Evolutionary conservation across 2,113 vertebrate genomes (phyloP).

Genomic region (Ploceus nigricollis): DNA sequence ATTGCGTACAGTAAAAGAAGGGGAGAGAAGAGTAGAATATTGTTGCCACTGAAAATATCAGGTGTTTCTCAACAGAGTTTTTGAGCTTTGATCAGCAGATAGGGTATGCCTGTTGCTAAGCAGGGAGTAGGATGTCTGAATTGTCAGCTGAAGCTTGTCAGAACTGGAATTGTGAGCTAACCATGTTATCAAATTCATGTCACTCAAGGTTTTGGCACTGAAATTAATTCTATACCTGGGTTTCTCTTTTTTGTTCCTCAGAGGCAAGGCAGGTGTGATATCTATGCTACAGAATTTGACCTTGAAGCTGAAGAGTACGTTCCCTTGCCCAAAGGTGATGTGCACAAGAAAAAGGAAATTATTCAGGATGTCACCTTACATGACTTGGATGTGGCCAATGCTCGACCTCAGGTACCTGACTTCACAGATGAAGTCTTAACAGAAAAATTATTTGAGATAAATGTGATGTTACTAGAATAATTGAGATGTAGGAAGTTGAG

Average conservation of each 20-base stretch:
- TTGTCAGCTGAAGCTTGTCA: conserved; percentile 71
- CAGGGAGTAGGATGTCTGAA: conserved; percentile 57
- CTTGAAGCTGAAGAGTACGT: conserved; percentile 99
- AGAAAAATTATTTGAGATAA: background rate
- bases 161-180: conserved; percentile 60
- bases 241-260: conserved; percentile 64
- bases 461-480: background rate
- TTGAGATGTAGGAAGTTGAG: background rate
- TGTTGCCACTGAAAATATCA: conserved; percentile 46
- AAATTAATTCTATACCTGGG: conserved; percentile 58
- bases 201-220: conserved; percentile 61
- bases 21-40: background rate
- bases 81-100: conserved; percentile 71
- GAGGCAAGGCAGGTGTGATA: conserved; percentile 98
- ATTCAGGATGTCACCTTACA: conserved; percentile 98
- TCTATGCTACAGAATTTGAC: conserved; percentile 97
- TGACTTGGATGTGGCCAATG: conserved; percentile 94
- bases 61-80: conserved; percentile 48
- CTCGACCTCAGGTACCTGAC: conserved; percentile 87
- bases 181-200: conserved; percentile 24
- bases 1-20: conserved; percentile 40
- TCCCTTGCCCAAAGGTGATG: conserved; percentile 95
- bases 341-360: conserved; percentile 99
- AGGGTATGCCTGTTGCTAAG: conserved; percentile 60
- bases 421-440: background rate